Evolutionary conservation across 2,888 invertebrate species (phyloP).

Genomic region (Gibbula magus): DNA sequence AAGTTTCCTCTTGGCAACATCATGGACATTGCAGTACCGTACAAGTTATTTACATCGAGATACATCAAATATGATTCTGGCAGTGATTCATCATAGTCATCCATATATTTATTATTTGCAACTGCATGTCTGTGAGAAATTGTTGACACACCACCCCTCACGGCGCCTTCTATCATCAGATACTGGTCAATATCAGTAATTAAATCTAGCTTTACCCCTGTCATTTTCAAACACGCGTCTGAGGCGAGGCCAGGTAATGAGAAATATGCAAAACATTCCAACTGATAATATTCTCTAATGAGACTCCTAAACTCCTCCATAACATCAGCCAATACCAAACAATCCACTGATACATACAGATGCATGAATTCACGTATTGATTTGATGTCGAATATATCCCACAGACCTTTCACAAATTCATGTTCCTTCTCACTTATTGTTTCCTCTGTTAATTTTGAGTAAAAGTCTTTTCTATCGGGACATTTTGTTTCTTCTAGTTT

Average conservation of each 20-base stretch:
- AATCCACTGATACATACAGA: neutral
- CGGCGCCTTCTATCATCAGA: neutral
- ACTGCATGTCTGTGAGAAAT: neutral
- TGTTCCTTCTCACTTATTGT: neutral
- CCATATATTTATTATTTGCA: neutral
- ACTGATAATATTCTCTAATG: neutral
- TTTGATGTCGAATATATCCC: neutral
- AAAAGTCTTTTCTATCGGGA: neutral
- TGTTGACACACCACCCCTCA: neutral
- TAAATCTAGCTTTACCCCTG: neutral
- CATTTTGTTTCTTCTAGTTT: neutral
- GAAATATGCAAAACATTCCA: neutral
- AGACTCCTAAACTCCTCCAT: neutral
- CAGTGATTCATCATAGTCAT: neutral
- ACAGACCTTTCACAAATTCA: neutral
- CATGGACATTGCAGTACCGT: neutral
- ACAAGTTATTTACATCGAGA: neutral
- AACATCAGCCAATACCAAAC: neutral
- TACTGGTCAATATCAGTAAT: neutral
- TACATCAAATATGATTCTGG: neutral
- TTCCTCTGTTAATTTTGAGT: neutral
- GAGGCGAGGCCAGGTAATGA: neutral
- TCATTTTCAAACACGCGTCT: neutral
- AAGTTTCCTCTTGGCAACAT: neutral
- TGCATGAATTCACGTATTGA: too few relatives aligned